A percentile compares a stretch with the other conserved stretches of the same genome.
Conservation (phyloP, 2,797 vertebrate genomes). For the Lutjanus campechanus region DNA sequence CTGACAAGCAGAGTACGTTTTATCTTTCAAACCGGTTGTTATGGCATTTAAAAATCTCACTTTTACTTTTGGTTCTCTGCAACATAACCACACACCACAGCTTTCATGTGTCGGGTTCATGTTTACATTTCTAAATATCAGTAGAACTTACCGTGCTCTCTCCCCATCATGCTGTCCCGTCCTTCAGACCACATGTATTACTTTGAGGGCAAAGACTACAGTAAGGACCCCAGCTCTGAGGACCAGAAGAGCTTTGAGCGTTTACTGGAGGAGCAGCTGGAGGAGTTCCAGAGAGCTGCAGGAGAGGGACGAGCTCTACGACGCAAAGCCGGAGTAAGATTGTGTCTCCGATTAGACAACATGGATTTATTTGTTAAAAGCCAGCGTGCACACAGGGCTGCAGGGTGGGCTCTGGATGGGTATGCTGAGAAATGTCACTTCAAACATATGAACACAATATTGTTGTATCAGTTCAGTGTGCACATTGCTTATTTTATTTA, state of each 20-base stretch:
- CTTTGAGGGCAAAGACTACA: conserved; percentile 96
- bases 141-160: not conserved
- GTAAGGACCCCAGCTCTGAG: conserved; percentile 89
- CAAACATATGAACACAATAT: not conserved
- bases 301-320: conserved; percentile 87
- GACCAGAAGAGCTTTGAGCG: conserved; percentile 89
- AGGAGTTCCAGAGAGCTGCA: conserved; percentile 69
- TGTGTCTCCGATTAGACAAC: not conserved
- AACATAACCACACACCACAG: not conserved
- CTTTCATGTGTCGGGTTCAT: not conserved
- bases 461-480: not conserved
- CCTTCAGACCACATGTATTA: conserved; percentile 91
- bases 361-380: not conserved
- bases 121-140: not conserved
- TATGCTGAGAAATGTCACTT: not conserved
- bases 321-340: conserved; percentile 88
- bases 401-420: not conserved
- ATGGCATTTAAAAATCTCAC: not conserved
- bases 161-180: not conserved
- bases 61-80: conserved; percentile 8
- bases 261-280: conserved; percentile 87
- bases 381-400: not conserved
- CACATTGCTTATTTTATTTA: not conserved
- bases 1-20: conserved; percentile 72
- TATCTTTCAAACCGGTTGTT: not conserved